phyloP scores from a whole-genome alignment of 2,113 vertebrate species.

The Trematomus loennbergii region DNA sequence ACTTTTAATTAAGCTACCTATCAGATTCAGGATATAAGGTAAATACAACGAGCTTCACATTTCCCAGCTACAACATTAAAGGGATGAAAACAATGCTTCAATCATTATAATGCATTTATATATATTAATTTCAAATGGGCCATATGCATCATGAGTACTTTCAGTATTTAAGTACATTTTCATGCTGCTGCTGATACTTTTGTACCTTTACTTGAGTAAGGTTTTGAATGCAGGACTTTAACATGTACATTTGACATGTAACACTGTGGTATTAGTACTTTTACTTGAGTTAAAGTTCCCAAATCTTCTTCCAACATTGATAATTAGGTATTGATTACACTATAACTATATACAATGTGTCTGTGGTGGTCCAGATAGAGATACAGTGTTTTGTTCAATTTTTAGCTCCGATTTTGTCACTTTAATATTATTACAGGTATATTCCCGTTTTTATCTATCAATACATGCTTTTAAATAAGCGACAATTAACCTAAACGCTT shows the following conservation, averaged over 20 bases:
- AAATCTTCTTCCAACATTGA: not conserved
- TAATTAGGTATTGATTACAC: not conserved
- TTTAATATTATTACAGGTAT: too few species aligned
- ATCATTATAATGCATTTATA: not conserved
- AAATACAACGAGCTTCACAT: too few species aligned
- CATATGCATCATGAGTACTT: not conserved
- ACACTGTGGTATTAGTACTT: not conserved
- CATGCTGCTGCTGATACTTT: not conserved
- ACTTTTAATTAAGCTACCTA: too few species aligned
- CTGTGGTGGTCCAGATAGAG: not conserved
- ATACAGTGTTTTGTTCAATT: not conserved
- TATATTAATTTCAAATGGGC: not conserved
- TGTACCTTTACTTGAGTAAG: not conserved
- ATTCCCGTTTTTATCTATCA: accelerated
- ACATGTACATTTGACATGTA: not conserved
- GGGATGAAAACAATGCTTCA: not conserved
- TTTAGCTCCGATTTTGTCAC: not conserved
- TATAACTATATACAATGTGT: not conserved
- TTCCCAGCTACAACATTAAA: not conserved
- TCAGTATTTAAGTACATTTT: not conserved
- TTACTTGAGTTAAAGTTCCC: not conserved
- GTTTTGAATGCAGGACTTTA: not conserved
- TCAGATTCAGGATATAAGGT: too few species aligned
- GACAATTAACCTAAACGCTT: not conserved
- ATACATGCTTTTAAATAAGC: not conserved